These are phyloP conservation scores for Chiloscyllium punctatum DNA, from an alignment of 2,797 vertebrate genomes.

Conservation along the genomic window DNA sequence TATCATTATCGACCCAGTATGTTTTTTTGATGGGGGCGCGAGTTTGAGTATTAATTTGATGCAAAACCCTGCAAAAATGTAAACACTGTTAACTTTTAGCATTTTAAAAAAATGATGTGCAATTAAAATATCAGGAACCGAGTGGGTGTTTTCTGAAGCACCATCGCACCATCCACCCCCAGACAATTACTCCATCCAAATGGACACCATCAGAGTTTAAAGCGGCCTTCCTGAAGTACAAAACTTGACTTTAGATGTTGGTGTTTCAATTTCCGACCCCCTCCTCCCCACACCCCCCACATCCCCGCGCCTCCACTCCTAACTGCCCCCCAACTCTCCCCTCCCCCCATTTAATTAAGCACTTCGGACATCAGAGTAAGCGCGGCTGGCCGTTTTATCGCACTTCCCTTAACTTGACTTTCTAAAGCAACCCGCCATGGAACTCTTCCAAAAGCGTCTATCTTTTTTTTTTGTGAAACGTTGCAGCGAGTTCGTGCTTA, in stretches of 20 bases:
- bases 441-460: neutral
- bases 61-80: neutral
- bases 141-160: no score
- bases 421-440: neutral
- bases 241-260: conserved; percentile 11
- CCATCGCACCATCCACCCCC: no score
- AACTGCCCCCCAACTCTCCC: no score
- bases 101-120: no score
- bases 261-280: neutral
- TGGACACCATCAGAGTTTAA: neutral
- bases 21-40: no score
- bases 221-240: neutral
- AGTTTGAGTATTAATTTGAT: neutral
- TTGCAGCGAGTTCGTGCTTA: neutral
- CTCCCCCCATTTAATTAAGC: neutral
- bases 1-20: neutral
- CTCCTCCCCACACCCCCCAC: no score
- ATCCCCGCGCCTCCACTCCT: neutral
- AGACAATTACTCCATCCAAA: neutral
- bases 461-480: neutral
- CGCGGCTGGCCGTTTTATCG: neutral
- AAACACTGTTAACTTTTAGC: neutral
- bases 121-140: no score
- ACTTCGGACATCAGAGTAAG: neutral
- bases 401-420: conserved; percentile 3